Percentiles rank a stretch among this genome's conserved stretches.
Evolutionary conservation across 2,888 invertebrate genomes (phyloP).

Genomic region (Achlya flavicornis): DNA sequence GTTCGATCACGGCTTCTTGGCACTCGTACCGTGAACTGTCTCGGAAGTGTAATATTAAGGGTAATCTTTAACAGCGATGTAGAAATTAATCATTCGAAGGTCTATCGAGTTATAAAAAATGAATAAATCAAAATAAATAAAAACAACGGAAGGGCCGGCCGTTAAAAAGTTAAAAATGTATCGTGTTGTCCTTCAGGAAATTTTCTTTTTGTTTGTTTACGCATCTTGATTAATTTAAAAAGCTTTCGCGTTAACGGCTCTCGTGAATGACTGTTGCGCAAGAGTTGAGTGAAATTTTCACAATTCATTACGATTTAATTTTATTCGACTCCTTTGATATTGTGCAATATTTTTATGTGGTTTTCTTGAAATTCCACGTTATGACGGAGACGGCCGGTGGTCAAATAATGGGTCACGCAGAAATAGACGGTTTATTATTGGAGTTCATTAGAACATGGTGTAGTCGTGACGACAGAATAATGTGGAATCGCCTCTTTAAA

Average conservation of each 20-base stretch:
- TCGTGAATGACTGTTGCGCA: slow-evolving; percentile 52
- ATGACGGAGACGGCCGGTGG: slow-evolving; percentile 54
- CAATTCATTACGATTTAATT: slow-evolving; percentile 36
- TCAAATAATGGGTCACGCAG: slow-evolving; percentile 71
- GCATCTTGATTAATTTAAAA: slow-evolving; percentile 57
- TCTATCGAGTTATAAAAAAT: slow-evolving; percentile 12
- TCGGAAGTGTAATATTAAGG: slow-evolving; percentile 54
- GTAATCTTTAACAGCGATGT: slow-evolving; percentile 29
- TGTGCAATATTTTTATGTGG: slow-evolving; percentile 69
- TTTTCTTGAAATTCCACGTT: slow-evolving; percentile 62
- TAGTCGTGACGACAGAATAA: slow-evolving; percentile 44
- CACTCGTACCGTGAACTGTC: slow-evolving; percentile 58
- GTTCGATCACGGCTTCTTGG: slow-evolving; percentile 38
- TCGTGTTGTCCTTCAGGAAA: slow-evolving; percentile 42
- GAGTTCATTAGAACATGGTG: slow-evolving; percentile 69
- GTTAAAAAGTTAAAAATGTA: slow-evolving; percentile 42
- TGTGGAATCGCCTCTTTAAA: slow-evolving; percentile 41
- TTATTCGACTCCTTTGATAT: slow-evolving; percentile 53
- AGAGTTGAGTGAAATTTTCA: slow-evolving; percentile 48
- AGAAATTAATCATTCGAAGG: slow-evolving; percentile 10
- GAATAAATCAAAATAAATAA: slow-evolving; percentile 44
- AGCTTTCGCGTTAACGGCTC: slow-evolving; percentile 59
- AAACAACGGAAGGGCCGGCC: slow-evolving; percentile 34
- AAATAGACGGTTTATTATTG: slow-evolving; percentile 70
- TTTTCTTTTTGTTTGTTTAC: slow-evolving; percentile 43